Evolutionary conservation across 1,140 invertebrate species (phyloP).

Genomic region (Pseudomyrmex pallidus): DNA sequence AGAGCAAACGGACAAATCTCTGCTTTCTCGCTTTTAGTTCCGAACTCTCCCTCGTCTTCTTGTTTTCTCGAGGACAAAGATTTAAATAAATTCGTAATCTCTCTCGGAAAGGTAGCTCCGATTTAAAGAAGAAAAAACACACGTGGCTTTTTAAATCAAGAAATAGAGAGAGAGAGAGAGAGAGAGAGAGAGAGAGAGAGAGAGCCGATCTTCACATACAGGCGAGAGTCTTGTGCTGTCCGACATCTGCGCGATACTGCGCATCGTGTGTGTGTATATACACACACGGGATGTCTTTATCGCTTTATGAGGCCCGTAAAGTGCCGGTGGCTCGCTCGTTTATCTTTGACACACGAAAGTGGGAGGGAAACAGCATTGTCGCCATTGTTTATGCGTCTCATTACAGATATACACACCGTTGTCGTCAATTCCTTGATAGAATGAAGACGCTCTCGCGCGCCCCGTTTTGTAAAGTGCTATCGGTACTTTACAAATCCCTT

Average conservation of each 20-base stretch:
- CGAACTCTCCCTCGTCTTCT: too few relatives aligned
- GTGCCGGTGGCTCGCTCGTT: slow-evolving; percentile 63
- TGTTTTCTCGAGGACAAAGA: too few relatives aligned
- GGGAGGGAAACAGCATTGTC: slow-evolving; percentile 49
- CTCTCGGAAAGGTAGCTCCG: too few relatives aligned
- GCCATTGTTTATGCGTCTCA: slow-evolving; percentile 77
- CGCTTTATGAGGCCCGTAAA: slow-evolving; percentile 79
- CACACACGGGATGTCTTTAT: slow-evolving; percentile 75
- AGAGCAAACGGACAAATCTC: too few relatives aligned
- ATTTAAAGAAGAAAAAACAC: background rate
- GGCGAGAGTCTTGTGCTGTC: slow-evolving; percentile 6
- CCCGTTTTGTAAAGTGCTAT: slow-evolving; percentile 19
- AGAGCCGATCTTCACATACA: background rate
- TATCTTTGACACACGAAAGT: slow-evolving; percentile 56
- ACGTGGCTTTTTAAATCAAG: background rate
- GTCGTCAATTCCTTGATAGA: slow-evolving; percentile 54
- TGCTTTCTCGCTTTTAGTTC: too few relatives aligned
- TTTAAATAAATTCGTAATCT: too few relatives aligned
- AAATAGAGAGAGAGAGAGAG: background rate
- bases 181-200: background rate
- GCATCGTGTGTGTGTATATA: slow-evolving; percentile 49
- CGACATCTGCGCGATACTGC: slow-evolving; percentile 39
- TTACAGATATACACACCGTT: slow-evolving; percentile 69
- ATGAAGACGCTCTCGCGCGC: slow-evolving; percentile 9
- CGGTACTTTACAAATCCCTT: background rate